Evolutionary conservation across 2,113 vertebrate genomes (phyloP).

Genomic region (Hypocryptadius cinnamomeus): DNA sequence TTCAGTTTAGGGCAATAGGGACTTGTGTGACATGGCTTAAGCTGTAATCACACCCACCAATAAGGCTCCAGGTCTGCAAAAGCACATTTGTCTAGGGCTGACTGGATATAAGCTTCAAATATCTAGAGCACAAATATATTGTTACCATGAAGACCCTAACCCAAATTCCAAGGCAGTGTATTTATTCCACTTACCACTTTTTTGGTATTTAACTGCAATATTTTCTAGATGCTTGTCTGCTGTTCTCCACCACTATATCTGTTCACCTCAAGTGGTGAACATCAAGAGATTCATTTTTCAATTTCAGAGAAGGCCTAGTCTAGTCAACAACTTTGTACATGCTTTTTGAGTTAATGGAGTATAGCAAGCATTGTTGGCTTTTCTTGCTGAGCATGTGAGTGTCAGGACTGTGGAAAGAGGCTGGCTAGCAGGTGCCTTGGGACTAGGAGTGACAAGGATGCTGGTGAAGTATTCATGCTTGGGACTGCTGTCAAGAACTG

Average conservation of each 20-base stretch:
- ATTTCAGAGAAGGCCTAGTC: neutral
- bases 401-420: neutral
- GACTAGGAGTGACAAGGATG: neutral
- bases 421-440: neutral
- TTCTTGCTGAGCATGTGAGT: neutral
- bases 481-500: neutral
- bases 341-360: neutral
- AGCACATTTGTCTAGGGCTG: neutral
- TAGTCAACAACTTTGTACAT: neutral
- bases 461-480: neutral
- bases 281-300: neutral
- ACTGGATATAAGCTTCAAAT: neutral
- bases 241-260: neutral
- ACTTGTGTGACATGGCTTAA: neutral
- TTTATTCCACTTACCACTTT: neutral
- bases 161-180: neutral
- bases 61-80: neutral
- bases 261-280: neutral
- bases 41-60: neutral
- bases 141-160: neutral
- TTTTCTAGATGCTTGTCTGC: neutral
- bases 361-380: neutral
- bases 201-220: neutral
- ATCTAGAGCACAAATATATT: neutral
- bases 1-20: neutral